Percentiles rank a stretch among this genome's conserved stretches.
Conservation (phyloP, 35 echinoderm and acorn worm genomes). For the Heliocidaris tuberculata region DNA sequence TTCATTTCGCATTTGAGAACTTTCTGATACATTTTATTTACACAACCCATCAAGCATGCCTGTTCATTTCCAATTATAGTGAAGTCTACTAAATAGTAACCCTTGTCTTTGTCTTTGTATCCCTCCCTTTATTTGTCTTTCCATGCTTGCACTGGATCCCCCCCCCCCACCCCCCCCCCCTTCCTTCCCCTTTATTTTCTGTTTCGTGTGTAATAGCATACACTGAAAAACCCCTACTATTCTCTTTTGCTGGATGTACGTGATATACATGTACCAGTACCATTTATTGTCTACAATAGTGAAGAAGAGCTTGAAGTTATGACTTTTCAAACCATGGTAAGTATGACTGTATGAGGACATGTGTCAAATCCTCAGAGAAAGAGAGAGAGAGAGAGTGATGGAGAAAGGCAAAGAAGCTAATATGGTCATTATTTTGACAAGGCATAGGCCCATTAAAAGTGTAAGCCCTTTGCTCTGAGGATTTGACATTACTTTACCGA, state of each 20-base stretch:
- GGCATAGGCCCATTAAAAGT: background rate
- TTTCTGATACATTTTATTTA: background rate
- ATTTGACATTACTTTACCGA: background rate
- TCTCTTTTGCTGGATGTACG: conserved; percentile 23
- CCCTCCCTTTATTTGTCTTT: background rate
- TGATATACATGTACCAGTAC: background rate
- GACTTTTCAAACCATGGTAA: background rate
- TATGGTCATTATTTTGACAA: background rate
- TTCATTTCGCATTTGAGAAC: background rate
- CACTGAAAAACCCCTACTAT: background rate
- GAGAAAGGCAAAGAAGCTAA: background rate
- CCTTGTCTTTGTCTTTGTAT: background rate
- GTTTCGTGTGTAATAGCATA: background rate
- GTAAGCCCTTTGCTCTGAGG: background rate
- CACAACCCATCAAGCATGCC: background rate
- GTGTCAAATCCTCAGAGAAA: background rate
- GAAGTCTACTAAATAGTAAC: background rate
- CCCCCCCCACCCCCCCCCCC: background rate
- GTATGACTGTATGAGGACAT: background rate
- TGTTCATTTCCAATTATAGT: background rate
- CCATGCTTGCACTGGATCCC: background rate
- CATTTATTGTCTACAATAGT: conserved; percentile 1
- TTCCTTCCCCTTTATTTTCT: background rate
- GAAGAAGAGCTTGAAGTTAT: conserved; percentile 36
- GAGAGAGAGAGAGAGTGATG: background rate